Conservation (phyloP, 1,140 invertebrate genomes). For the Drosophila kohkoa region DNA sequence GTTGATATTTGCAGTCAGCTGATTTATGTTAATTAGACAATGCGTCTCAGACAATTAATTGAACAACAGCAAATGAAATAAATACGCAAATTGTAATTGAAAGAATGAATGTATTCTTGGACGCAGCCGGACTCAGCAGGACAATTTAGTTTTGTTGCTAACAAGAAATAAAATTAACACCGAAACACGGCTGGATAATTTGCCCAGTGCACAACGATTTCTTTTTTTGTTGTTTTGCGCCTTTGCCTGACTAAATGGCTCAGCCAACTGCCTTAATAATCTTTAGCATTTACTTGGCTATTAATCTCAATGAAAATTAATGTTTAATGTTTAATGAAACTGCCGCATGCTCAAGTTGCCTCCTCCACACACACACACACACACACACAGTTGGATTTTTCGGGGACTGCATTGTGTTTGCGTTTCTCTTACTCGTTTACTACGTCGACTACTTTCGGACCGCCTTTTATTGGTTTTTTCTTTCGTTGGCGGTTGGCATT, state of each 20-base stretch:
- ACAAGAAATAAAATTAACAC: slow-evolving; percentile 59
- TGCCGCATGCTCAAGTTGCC: slow-evolving; percentile 8
- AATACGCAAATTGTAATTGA: slow-evolving; percentile 35
- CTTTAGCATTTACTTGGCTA: slow-evolving; percentile 77
- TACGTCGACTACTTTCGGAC: neutral
- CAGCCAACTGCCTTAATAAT: slow-evolving; percentile 66
- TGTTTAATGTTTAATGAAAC: slow-evolving; percentile 68
- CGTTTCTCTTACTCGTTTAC: slow-evolving; percentile 12
- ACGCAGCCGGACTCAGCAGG: slow-evolving; percentile 31
- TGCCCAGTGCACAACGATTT: slow-evolving; percentile 19
- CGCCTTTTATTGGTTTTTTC: slow-evolving; percentile 33
- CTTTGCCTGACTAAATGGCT: slow-evolving; percentile 44
- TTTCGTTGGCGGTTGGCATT: neutral
- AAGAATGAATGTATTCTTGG: slow-evolving; percentile 20
- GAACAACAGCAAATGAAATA: slow-evolving; percentile 25
- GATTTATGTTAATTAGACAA: slow-evolving; percentile 70
- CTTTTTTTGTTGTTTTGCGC: neutral
- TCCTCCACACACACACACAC: too few species aligned
- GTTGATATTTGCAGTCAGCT: slow-evolving; percentile 30
- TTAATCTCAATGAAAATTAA: slow-evolving; percentile 83
- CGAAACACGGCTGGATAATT: slow-evolving; percentile 47
- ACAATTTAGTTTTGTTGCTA: slow-evolving; percentile 15
- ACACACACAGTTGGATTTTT: slow-evolving; percentile 22
- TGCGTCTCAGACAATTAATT: slow-evolving; percentile 55
- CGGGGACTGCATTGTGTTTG: slow-evolving; percentile 32